Conservation (phyloP, 2,888 invertebrate species). For the Pseudococcus longispinus region DNA sequence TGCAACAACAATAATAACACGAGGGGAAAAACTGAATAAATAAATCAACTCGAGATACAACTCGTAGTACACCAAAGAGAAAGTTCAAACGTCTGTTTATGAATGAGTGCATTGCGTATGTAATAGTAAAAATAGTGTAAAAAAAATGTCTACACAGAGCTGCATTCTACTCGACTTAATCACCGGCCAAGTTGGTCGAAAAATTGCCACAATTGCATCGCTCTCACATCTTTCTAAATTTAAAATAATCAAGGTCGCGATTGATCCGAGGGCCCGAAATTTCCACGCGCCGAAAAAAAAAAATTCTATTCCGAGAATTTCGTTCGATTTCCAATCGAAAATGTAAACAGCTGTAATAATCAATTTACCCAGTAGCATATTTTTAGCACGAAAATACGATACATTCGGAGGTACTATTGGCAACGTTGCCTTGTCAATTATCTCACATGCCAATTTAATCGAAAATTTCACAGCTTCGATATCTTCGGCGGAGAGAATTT, state of each 20-base stretch:
- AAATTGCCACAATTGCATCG: too few relatives aligned
- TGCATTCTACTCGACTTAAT: not conserved
- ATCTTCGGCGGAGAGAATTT: not conserved
- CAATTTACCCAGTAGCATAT: slow-evolving; percentile 19
- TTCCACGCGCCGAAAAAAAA: not conserved
- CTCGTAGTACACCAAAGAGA: slow-evolving; percentile 11
- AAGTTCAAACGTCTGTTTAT: not conserved
- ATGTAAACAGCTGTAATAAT: slow-evolving; percentile 8
- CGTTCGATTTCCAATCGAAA: not conserved
- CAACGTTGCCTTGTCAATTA: slow-evolving; percentile 23
- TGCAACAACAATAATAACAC: not conserved
- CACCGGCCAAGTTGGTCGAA: not conserved
- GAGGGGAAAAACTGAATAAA: not conserved
- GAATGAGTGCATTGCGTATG: not conserved
- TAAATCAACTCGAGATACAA: not conserved
- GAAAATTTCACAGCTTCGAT: slow-evolving; percentile 9
- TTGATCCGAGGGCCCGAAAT: not conserved
- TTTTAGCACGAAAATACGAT: slow-evolving; percentile 8
- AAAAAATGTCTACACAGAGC: not conserved
- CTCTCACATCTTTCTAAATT: too few relatives aligned
- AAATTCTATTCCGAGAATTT: not conserved
- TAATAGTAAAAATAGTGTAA: not conserved
- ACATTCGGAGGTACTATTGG: not conserved
- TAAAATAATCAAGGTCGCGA: not conserved
- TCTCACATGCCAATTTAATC: slow-evolving; percentile 22